phyloP scores from a whole-genome alignment of 2,888 invertebrate genomes.

The Halictus ligatus region DNA sequence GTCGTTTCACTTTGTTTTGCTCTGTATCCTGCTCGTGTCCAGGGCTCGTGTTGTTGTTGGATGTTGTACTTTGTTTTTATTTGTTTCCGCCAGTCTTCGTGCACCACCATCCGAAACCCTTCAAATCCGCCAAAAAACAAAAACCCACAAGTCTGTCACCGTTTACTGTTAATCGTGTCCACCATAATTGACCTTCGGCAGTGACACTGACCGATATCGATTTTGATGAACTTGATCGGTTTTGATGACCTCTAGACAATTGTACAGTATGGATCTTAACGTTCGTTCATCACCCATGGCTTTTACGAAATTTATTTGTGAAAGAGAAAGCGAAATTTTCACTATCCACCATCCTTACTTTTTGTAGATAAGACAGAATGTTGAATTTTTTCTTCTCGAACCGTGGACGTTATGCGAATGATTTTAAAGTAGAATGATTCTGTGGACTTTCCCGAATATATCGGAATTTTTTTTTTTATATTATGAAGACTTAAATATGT shows the following conservation, averaged over 20 bases:
- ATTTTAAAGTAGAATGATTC: too few relatives aligned
- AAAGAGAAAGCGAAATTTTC: too few relatives aligned
- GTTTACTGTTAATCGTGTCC: conserved; percentile 37
- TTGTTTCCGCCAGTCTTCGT: conserved; percentile 33
- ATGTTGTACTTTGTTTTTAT: conserved; percentile 20
- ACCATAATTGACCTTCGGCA: conserved; percentile 59
- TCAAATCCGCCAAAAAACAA: neutral
- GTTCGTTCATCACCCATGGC: neutral
- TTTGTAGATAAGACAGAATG: too few relatives aligned
- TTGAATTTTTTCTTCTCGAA: too few relatives aligned
- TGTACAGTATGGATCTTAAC: neutral
- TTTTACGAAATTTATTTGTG: too few relatives aligned
- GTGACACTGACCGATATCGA: neutral
- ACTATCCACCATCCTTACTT: too few relatives aligned
- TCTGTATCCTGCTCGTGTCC: conserved; percentile 38
- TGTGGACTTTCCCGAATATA: too few relatives aligned
- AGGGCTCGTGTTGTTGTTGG: conserved; percentile 42
- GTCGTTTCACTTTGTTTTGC: conserved; percentile 41
- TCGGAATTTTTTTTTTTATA: too few relatives aligned
- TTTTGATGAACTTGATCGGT: neutral
- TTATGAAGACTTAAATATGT: too few relatives aligned
- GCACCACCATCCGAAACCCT: neutral
- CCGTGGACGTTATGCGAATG: too few relatives aligned
- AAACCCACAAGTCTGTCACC: conserved; percentile 11
- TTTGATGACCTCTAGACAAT: neutral